These are phyloP conservation scores for Pluvianellus socialis DNA, from an alignment of 2,113 vertebrate genomes.

Conservation along the genomic window DNA sequence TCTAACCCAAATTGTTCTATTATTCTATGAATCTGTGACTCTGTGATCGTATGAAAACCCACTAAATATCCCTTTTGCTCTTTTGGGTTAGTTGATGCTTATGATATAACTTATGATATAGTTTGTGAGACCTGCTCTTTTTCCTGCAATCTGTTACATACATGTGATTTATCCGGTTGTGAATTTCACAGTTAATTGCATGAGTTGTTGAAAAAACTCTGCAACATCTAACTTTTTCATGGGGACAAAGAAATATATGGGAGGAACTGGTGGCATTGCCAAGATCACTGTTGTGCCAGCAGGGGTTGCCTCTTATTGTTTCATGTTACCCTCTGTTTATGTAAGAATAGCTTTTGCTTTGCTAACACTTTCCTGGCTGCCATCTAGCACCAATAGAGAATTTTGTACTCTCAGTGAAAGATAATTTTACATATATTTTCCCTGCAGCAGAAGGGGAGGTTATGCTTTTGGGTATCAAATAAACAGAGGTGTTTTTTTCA, in stretches of 20 bases:
- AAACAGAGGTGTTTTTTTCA: not conserved
- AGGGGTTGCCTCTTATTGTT: not conserved
- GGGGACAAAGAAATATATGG: not conserved
- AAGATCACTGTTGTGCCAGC: not conserved
- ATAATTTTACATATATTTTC: not conserved
- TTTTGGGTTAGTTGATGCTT: not conserved
- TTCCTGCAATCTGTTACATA: too few relatives aligned
- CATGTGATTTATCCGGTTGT: too few relatives aligned
- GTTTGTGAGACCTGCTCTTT: not conserved
- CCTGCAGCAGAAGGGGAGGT: not conserved
- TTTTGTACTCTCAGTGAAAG: not conserved
- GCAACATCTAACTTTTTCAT: not conserved
- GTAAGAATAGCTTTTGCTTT: not conserved
- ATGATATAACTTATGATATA: not conserved
- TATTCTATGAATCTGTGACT: not conserved
- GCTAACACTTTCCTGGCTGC: not conserved
- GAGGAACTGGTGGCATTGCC: not conserved
- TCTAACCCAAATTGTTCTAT: not conserved
- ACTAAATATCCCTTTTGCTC: not conserved
- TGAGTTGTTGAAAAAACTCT: not conserved
- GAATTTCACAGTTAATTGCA: not conserved
- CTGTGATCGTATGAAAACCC: too few relatives aligned
- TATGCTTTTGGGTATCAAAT: not conserved
- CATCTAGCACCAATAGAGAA: not conserved
- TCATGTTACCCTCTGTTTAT: not conserved